Conservation (phyloP, 2,113 vertebrate species). For the Columba janthina region DNA sequence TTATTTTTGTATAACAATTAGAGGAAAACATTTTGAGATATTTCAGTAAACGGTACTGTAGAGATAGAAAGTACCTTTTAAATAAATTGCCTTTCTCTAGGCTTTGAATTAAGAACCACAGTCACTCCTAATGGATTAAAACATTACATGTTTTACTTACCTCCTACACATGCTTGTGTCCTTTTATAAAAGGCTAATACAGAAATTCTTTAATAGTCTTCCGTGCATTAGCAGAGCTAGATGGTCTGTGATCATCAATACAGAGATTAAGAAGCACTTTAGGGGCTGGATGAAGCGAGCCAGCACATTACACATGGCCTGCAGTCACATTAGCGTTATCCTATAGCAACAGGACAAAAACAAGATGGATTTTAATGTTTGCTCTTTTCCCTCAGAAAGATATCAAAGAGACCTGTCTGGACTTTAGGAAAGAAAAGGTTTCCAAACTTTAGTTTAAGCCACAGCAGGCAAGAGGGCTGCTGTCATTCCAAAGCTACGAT, state of each 20-base stretch:
- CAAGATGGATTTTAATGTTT: background rate
- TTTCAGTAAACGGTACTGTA: background rate
- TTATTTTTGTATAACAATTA: background rate
- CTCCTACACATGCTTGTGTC: background rate
- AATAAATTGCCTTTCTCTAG: background rate
- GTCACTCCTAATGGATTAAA: background rate
- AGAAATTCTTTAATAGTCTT: background rate
- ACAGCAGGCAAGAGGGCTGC: background rate
- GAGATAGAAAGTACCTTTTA: background rate
- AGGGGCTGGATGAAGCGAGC: background rate
- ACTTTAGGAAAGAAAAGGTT: background rate
- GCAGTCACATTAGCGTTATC: background rate
- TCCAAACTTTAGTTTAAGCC: background rate
- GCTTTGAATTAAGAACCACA: slow-evolving; percentile 14
- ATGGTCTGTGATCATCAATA: background rate
- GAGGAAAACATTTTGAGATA: background rate
- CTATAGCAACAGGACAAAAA: background rate
- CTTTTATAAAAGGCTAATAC: background rate
- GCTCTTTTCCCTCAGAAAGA: background rate
- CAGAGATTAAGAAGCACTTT: background rate
- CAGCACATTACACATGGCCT: background rate
- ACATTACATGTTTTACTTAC: background rate
- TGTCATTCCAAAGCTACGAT: background rate
- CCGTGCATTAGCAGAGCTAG: background rate
- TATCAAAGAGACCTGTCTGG: background rate